Conservation (phyloP, 2,888 invertebrate species). For the Idaea dimidiata region DNA sequence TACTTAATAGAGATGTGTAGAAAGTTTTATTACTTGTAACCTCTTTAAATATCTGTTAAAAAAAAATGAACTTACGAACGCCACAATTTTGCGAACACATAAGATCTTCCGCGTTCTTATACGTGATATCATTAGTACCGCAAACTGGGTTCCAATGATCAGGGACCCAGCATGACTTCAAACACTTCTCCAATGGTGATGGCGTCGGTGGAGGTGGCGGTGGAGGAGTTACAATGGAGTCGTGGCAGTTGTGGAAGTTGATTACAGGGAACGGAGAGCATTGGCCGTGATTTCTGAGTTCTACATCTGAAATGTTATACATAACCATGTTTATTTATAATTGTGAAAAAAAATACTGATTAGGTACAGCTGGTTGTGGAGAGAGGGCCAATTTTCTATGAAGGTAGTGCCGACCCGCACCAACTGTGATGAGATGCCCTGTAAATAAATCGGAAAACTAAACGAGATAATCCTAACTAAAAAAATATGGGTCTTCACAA, state of each 20-base stretch:
- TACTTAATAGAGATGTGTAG: too few relatives aligned
- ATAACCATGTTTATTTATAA: neutral
- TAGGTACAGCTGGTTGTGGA: too few relatives aligned
- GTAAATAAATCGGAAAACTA: too few relatives aligned
- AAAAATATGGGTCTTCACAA: too few relatives aligned
- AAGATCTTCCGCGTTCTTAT: slow-evolving; percentile 60
- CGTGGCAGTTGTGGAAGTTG: neutral
- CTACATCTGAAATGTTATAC: neutral
- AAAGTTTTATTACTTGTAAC: too few relatives aligned
- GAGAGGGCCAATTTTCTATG: too few relatives aligned
- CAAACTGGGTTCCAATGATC: slow-evolving; percentile 60
- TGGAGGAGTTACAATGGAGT: neutral
- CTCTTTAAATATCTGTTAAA: too few relatives aligned
- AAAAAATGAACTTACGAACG: slow-evolving; percentile 46
- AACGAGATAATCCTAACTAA: too few relatives aligned
- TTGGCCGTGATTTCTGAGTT: neutral
- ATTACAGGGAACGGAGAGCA: neutral
- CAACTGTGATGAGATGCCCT: too few relatives aligned
- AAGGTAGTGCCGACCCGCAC: too few relatives aligned
- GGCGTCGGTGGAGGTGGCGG: neutral
- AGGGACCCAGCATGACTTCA: neutral
- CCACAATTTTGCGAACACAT: slow-evolving; percentile 64
- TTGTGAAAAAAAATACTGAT: too few relatives aligned
- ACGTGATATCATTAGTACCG: slow-evolving; percentile 59
- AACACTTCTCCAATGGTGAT: neutral